Evolutionary conservation across 1,140 invertebrate genomes (phyloP).

Genomic region (Heliothis subflexa): DNA sequence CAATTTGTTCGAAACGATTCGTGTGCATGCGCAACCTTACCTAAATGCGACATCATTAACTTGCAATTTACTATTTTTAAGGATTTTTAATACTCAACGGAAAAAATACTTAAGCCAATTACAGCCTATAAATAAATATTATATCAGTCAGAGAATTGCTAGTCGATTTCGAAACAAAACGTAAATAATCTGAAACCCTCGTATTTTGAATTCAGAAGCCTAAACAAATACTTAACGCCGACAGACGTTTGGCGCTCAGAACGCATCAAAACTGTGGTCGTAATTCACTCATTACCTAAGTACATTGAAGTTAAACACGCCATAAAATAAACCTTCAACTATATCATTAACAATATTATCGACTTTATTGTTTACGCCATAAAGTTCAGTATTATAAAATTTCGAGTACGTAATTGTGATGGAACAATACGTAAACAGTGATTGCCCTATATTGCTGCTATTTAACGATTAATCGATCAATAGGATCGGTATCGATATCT

Average conservation of each 20-base stretch:
- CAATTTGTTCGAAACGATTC: not conserved
- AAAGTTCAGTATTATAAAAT: constrained; percentile 31
- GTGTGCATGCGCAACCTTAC: constrained; percentile 12
- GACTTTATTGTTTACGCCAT: constrained; percentile 18
- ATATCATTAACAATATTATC: constrained; percentile 22
- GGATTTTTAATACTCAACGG: not conserved
- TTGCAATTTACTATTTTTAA: not conserved
- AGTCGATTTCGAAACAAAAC: constrained; percentile 18
- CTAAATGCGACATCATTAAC: not conserved
- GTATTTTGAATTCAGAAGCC: constrained; percentile 17
- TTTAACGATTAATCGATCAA: constrained; percentile 31
- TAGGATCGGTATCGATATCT: constrained; percentile 8
- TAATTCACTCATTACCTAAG: constrained; percentile 33
- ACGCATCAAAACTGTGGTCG: constrained; percentile 22
- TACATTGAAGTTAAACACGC: constrained; percentile 29
- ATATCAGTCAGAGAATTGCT: not conserved
- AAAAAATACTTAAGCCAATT: constrained; percentile 1
- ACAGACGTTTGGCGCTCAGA: constrained; percentile 29
- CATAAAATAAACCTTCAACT: constrained; percentile 19
- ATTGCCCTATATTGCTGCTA: constrained; percentile 4
- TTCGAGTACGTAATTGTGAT: not conserved
- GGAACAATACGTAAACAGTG: not conserved
- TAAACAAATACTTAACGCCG: constrained; percentile 33
- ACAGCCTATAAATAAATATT: not conserved
- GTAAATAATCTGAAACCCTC: constrained; percentile 19